A percentile compares a stretch with the other conserved stretches of the same genome.
Conservation (phyloP, 2,113 vertebrate species). For the Sakesphorus luctuosus region DNA sequence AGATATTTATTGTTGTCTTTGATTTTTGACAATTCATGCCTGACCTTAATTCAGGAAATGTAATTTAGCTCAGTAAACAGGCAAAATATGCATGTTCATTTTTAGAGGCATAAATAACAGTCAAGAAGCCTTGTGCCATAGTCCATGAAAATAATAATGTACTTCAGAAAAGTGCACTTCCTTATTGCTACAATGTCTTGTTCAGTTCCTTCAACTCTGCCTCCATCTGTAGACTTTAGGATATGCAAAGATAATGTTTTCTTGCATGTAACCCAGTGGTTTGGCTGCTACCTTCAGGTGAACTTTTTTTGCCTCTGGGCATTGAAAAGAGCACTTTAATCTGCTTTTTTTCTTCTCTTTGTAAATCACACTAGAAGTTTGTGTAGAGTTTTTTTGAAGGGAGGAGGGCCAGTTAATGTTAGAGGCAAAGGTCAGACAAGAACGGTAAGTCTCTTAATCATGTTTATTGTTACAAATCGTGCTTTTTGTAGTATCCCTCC, state of each 20-base stretch:
- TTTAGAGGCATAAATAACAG: neutral
- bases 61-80: neutral
- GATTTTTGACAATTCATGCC: neutral
- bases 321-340: neutral
- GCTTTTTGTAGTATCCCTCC: neutral
- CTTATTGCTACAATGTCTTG: neutral
- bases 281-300: neutral
- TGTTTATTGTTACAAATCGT: neutral
- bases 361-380: neutral
- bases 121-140: neutral
- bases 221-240: neutral
- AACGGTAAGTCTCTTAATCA: neutral
- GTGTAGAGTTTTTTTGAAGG: rapidly evolving
- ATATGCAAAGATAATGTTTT: neutral
- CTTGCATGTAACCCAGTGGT: neutral
- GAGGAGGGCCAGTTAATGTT: neutral
- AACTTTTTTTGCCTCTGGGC: neutral
- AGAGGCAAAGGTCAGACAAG: neutral
- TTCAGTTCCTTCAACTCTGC: neutral
- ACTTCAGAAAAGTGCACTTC: neutral
- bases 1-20: neutral
- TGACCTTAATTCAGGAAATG: neutral
- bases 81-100: neutral
- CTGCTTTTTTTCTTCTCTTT: neutral
- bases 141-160: neutral